These are phyloP conservation scores for Oxytorus armatus DNA, from an alignment of 2,888 invertebrate genomes.

Conservation along the genomic window DNA sequence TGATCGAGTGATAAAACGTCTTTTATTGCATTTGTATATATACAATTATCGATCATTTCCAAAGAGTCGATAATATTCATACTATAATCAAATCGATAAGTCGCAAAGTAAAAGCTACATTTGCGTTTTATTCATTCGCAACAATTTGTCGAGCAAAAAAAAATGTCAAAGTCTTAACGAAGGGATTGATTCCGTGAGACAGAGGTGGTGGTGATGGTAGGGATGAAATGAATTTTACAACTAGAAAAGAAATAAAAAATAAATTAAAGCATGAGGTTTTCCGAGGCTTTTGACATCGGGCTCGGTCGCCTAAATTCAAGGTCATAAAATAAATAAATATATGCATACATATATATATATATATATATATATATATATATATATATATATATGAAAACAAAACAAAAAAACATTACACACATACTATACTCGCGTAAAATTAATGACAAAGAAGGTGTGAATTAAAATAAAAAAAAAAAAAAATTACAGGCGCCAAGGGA, in stretches of 20 bases:
- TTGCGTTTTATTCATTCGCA: conserved; percentile 46
- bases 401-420: too few species aligned
- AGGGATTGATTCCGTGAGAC: too few species aligned
- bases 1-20: conserved; percentile 77
- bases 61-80: conserved; percentile 53
- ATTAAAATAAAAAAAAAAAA: conserved; percentile 20
- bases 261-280: too few species aligned
- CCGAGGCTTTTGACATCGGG: conserved; percentile 27
- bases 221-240: too few species aligned
- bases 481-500: not conserved
- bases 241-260: too few species aligned
- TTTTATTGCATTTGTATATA: conserved; percentile 84
- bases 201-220: too few species aligned
- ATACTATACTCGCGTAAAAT: conserved; percentile 28
- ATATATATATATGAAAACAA: too few species aligned
- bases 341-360: too few species aligned
- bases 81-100: too few species aligned
- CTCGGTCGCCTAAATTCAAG: conserved; percentile 55
- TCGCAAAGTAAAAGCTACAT: conserved; percentile 64
- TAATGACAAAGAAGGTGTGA: conserved; percentile 33
- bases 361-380: too few species aligned
- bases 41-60: too few species aligned
- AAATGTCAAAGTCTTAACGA: not conserved
- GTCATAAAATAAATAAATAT: too few species aligned
- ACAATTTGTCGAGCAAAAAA: conserved; percentile 1